These are phyloP conservation scores for Pomacea maculata DNA, from an alignment of 1,140 invertebrate species.

Conservation along the genomic window DNA sequence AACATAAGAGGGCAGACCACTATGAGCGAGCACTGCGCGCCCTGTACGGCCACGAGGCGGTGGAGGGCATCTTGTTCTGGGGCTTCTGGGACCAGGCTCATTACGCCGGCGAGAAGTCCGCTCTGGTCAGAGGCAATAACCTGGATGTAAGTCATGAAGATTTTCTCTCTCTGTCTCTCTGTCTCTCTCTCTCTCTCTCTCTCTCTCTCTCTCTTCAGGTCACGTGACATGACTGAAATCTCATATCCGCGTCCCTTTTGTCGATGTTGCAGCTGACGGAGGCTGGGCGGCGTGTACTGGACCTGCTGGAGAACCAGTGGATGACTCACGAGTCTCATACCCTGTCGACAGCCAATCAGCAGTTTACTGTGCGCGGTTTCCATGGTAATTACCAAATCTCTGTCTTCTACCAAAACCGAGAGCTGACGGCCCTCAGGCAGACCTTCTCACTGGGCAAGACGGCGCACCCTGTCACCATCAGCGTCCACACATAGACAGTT, in stretches of 20 bases:
- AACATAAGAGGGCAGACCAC: conserved; percentile 14
- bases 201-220: no score
- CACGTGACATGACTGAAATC: no score
- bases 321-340: conserved; percentile 19
- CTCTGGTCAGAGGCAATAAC: conserved; percentile 15
- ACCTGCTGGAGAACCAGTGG: conserved; percentile 23
- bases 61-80: conserved; percentile 39
- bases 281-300: conserved; percentile 10
- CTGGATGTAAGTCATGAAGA: background rate
- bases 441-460: conserved; percentile 5
- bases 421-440: conserved; percentile 9
- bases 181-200: no score
- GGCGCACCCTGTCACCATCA: background rate
- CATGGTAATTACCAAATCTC: conserved; percentile 23
- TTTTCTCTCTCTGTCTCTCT: no score
- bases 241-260: no score
- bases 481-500: no score
- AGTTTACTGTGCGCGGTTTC: conserved; percentile 20
- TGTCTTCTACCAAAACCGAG: conserved; percentile 10
- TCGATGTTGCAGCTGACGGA: conserved; percentile 14
- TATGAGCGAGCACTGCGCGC: conserved; percentile 23
- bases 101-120: background rate
- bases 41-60: conserved; percentile 28
- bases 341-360: background rate
- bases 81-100: conserved; percentile 30